phyloP scores from a whole-genome alignment of 2,113 vertebrate genomes.

The Ceyx margarethae region DNA sequence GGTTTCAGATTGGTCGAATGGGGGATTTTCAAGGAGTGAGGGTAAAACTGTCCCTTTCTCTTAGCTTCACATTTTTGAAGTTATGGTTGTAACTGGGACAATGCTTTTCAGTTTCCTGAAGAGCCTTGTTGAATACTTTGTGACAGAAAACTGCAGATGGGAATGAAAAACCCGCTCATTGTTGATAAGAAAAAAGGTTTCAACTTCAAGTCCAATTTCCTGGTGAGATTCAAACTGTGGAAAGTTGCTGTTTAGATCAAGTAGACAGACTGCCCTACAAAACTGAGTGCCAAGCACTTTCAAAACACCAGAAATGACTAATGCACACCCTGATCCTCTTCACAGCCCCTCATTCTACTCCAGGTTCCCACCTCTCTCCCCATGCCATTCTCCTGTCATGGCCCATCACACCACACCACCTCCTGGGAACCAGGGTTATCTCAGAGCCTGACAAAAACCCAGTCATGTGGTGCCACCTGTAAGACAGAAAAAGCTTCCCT shows the following conservation, averaged over 20 bases:
- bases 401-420: too few species aligned
- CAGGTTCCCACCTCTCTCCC: too few species aligned
- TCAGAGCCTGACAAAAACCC: background rate
- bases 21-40: background rate
- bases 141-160: background rate
- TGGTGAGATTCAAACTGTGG: background rate
- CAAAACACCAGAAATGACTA: background rate
- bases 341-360: too few species aligned
- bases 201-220: background rate
- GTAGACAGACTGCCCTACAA: background rate
- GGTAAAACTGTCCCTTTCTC: background rate
- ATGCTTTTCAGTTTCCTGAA: background rate
- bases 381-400: too few species aligned
- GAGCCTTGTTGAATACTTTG: background rate
- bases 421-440: background rate
- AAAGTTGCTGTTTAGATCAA: background rate
- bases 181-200: background rate
- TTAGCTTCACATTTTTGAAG: background rate
- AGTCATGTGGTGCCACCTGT: accelerated
- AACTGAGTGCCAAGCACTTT: background rate
- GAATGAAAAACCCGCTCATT: background rate
- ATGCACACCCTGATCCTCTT: background rate
- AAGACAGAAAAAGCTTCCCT: background rate
- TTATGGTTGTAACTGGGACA: background rate
- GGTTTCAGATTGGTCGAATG: background rate